Base-by-base conservation (phyloP, 2,113 vertebrate genomes). In the Colossoma macropomum region DNA sequence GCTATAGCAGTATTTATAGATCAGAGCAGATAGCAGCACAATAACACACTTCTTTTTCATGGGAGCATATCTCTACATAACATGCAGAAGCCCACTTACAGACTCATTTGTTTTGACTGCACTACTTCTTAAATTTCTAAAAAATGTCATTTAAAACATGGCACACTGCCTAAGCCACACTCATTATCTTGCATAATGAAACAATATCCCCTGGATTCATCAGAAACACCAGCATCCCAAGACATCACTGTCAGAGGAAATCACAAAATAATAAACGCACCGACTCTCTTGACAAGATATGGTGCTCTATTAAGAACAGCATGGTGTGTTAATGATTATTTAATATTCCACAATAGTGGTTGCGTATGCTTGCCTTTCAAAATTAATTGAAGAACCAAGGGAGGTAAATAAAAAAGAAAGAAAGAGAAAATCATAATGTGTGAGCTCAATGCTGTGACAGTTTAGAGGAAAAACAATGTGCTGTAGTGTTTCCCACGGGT, bases 1-100 rank as follows among this genome's bases (percentile, higher is more conserved):
- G 60, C 41, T 32, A 63, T 60, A 69, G 10, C 32, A 7, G 38
- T 83, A 86, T 86, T 86, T 83, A 86, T 83, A 86, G 80, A 83
- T 34, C 41, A 70, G 45, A 77, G 48, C 54, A 19, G 52, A 81
- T 48, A 25, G 45, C 27, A 19, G 63, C 34, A 54, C 75, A 73
- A 71, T 59, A 19, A 60, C 41, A 65, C 27, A 5, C 38, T 56
- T 45, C 52, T 68, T 80, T 21, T 23, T 86, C 27, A 56, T 16
- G 19, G 32, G 12, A 54, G 30, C 38, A 32, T 25, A 38, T 56
- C 72, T 62, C 8, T 5, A 62, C 25, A 52, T 13, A 52, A 56
- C 72, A 76, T 16, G 27, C 11, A 32, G 63, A 32, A 66, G 16
- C 12, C 25, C 63, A 66, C 17, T n/a, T 71, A 69, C 50, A 70